Evolutionary conservation across 2,888 invertebrate species (phyloP).

Genomic region (Phorcus lineatus): DNA sequence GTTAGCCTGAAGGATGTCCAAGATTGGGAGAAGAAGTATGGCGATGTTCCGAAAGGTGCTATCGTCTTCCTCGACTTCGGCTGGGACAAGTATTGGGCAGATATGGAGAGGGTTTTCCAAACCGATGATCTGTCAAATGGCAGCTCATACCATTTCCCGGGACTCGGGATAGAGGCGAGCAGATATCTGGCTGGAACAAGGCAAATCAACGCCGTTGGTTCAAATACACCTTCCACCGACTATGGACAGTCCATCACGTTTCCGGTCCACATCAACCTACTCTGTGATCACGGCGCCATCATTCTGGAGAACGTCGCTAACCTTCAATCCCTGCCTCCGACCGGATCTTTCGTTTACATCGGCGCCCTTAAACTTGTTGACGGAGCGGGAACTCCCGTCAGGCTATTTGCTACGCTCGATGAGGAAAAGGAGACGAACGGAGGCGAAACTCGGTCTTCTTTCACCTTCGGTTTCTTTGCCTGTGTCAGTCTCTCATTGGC

Average conservation of each 20-base stretch:
- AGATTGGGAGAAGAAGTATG: conserved; percentile 73
- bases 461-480: no score
- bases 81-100: conserved; percentile 66
- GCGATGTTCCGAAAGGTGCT: conserved; percentile 73
- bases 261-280: conserved; percentile 77
- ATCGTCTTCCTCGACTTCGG: conserved; percentile 75
- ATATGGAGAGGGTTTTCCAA: conserved; percentile 40
- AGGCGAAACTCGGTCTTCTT: no score
- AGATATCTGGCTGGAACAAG: conserved; percentile 78
- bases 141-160: conserved; percentile 38
- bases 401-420: conserved; percentile 75
- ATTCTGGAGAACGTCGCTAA: conserved; percentile 81
- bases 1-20: conserved; percentile 69
- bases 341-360: conserved; percentile 65
- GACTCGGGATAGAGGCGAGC: conserved; percentile 79
- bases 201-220: conserved; percentile 79
- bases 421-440: no score
- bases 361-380: conserved; percentile 81
- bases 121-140: background rate
- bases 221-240: conserved; percentile 82
- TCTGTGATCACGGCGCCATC: conserved; percentile 74
- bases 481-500: no score
- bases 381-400: conserved; percentile 80
- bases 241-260: conserved; percentile 76
- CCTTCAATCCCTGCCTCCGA: conserved; percentile 43